These are phyloP conservation scores for Euzophera pinguis DNA, from an alignment of 2,888 invertebrate species.

Conservation along the genomic window DNA sequence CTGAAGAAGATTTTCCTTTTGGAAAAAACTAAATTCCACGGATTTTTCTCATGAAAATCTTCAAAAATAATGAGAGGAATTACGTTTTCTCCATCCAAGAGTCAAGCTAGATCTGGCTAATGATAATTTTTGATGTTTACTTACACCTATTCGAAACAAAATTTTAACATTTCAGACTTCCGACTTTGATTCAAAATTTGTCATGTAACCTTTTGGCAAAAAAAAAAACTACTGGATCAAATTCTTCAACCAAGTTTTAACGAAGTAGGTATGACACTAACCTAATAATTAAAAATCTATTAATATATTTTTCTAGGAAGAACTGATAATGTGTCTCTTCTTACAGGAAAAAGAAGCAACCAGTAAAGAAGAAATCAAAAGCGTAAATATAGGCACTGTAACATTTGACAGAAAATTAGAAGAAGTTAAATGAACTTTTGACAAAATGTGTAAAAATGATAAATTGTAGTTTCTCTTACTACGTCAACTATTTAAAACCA, in stretches of 20 bases:
- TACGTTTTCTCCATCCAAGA: no score
- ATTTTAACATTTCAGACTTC: conserved; percentile 1
- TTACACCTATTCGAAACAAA: not conserved
- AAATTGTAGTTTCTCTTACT: not conserved
- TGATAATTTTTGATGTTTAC: no score
- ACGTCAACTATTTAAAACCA: not conserved
- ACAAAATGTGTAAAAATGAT: not conserved
- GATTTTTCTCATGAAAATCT: no score
- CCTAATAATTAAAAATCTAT: no score
- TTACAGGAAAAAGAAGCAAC: conserved; percentile 57
- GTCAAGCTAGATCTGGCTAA: no score
- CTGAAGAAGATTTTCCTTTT: no score
- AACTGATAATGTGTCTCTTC: no score
- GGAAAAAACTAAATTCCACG: no score
- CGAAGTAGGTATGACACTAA: not conserved
- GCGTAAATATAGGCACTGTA: conserved; percentile 67
- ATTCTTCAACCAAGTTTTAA: not conserved
- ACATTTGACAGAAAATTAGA: conserved; percentile 69
- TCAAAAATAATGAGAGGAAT: no score
- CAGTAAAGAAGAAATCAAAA: conserved; percentile 70
- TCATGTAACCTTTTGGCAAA: not conserved
- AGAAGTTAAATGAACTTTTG: conserved; percentile 54
- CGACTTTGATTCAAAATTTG: not conserved
- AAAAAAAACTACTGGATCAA: not conserved
- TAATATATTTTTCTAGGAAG: no score